A percentile compares a stretch with the other conserved stretches of the same genome.
Evolutionary conservation across 2,113 vertebrate species (phyloP).

Genomic region (Myotis davidii): DNA sequence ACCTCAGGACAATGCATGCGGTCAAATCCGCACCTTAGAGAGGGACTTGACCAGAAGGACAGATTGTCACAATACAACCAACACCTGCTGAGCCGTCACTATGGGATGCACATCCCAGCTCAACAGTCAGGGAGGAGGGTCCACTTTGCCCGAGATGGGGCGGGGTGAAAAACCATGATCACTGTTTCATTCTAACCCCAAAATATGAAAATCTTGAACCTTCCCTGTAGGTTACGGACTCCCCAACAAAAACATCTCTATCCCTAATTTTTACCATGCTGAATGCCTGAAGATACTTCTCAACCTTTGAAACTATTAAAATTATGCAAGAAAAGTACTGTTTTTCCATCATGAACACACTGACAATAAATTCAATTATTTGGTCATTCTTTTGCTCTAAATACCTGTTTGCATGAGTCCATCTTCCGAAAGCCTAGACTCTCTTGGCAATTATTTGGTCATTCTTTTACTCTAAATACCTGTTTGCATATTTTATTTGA

Average conservation of each 20-base stretch:
- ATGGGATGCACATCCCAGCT: neutral
- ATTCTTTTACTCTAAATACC: neutral
- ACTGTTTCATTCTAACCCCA: neutral
- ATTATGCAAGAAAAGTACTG: neutral
- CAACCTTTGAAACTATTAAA: neutral
- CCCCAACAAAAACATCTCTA: neutral
- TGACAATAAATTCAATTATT: neutral
- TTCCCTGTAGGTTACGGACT: neutral
- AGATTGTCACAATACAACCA: neutral
- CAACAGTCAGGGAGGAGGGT: neutral
- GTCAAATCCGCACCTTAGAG: neutral
- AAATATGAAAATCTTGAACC: constrained; percentile 14
- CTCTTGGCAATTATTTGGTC: neutral
- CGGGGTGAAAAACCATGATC: neutral
- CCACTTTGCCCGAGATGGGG: neutral
- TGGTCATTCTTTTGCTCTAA: neutral
- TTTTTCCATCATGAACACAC: neutral
- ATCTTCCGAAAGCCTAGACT: neutral
- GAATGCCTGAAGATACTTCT: neutral
- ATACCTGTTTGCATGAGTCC: neutral
- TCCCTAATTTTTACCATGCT: neutral
- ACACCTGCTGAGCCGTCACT: no score
- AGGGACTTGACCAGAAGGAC: neutral
- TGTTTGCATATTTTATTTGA: neutral
- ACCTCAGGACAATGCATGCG: neutral